phyloP scores from a whole-genome alignment of 2,888 invertebrate species.

The Anagyrus pseudococci region DNA sequence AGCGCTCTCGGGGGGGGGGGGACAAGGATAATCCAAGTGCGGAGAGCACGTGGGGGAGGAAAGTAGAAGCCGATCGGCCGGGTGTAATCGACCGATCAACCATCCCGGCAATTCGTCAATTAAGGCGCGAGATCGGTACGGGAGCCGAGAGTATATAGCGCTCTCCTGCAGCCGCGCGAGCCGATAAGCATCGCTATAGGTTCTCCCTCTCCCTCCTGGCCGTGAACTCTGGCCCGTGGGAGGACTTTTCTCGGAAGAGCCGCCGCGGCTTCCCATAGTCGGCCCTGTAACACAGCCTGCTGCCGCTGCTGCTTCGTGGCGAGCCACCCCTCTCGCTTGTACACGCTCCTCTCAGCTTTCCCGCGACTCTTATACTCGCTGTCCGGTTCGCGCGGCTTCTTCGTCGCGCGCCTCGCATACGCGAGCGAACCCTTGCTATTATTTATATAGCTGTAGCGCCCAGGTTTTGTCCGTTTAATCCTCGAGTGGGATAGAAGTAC shows the following conservation, averaged over 20 bases:
- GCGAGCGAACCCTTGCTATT: no score
- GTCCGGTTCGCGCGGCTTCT: neutral
- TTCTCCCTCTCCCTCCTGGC: conserved; percentile 47
- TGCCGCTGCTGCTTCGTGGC: neutral
- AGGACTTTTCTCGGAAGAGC: conserved; percentile 48
- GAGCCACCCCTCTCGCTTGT: no score
- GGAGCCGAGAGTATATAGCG: conserved; percentile 44
- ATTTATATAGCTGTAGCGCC: no score
- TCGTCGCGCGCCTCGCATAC: no score
- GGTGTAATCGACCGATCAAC: no score
- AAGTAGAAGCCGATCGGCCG: no score
- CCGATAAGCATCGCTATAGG: conserved; percentile 41
- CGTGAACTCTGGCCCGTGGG: conserved; percentile 57
- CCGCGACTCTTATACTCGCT: neutral
- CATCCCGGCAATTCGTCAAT: conserved; percentile 12
- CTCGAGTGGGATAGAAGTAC: no score
- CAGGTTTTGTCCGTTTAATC: no score
- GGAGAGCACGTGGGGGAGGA: no score
- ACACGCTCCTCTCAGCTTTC: neutral
- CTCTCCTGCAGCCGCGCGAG: conserved; percentile 43
- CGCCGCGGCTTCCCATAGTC: conserved; percentile 10
- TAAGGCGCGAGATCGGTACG: conserved; percentile 30
- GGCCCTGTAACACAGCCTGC: neutral
- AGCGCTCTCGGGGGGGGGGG: no score
- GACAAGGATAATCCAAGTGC: no score